Evolutionary conservation across 2,113 vertebrate species (phyloP), one percentile per base, ranked within the genome.

Genomic region (Polyodon spathula): DNA sequence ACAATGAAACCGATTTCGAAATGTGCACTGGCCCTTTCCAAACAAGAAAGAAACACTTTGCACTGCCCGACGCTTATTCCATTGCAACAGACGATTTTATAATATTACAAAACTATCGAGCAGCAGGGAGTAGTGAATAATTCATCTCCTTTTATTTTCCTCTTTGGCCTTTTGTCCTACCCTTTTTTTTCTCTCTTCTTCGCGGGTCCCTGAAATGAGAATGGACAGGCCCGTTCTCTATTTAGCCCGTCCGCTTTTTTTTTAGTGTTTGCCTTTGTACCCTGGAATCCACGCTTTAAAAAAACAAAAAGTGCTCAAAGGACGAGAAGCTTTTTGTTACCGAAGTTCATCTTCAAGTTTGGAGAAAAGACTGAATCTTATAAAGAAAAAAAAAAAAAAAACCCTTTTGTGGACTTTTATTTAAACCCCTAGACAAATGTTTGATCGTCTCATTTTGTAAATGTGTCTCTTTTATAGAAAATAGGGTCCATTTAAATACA

Each of bases 331-430:
- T 80, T 82, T 86, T 84, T 85, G 76, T 76, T 65, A 73, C 54
- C 83, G 85, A 91, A 92, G 89, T 93, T 93, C 92, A 95, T 86
- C 87, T 85, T 90, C 90, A 93, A 92, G 90, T 88, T 89, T 91
- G 76, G 70, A 56, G 63, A 70, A 77, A 73, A 67, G 64, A 61
- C 65, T 70, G 57, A 68, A 59, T 74, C 69, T 63, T 66, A 72
- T 66, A 63, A 56, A 2, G 42, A 37, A 64, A 72, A 69, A 55
- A 42, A 63, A 37, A 64, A 72, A 69, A 55, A 42, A 63, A 5
- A 55, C 53, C 37, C 40, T 76, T 72, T 78, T 84, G 65, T 72
- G 69, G 69, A 66, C 77, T 63, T 70, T 76, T 73, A 40, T 74
- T 73, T 75, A 59, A 71, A 77, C 44, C 43, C 58, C 14, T 70